Percentiles rank a stretch among this genome's conserved stretches.
phyloP scores from a whole-genome alignment of 2,888 invertebrate species.

The Thereva nobilitata region DNA sequence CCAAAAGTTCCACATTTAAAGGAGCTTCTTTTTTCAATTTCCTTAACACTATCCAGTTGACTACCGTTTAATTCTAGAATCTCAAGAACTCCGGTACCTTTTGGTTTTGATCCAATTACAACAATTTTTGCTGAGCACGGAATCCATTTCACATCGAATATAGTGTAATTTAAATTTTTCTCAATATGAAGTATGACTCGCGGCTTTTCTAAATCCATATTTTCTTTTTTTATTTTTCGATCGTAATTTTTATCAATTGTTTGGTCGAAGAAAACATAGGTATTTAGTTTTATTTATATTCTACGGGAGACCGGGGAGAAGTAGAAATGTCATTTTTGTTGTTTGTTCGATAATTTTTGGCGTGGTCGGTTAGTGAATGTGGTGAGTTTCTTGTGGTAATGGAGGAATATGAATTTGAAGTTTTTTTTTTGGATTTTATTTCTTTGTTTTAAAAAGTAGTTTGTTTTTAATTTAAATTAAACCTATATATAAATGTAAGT shows the following conservation, averaged over 20 bases:
- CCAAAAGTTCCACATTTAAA: slow-evolving; percentile 95
- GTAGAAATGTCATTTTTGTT: too few species aligned
- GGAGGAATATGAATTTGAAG: too few species aligned
- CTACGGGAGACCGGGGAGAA: too few species aligned
- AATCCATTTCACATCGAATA: slow-evolving; percentile 95
- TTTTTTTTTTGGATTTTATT: too few species aligned
- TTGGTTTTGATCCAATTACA: slow-evolving; percentile 81
- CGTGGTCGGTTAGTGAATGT: too few species aligned
- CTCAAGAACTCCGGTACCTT: slow-evolving; percentile 84
- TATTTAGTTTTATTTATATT: too few species aligned
- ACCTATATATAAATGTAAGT: too few species aligned
- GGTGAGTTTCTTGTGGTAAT: too few species aligned
- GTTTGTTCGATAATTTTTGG: too few species aligned
- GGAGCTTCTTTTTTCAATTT: slow-evolving; percentile 78
- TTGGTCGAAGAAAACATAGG: slow-evolving; percentile 5
- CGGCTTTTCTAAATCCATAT: slow-evolving; percentile 70
- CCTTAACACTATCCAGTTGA: slow-evolving; percentile 70
- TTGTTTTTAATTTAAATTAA: too few species aligned
- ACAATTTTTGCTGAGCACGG: slow-evolving; percentile 93
- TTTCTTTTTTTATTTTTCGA: slow-evolving; percentile 42
- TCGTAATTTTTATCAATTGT: neutral
- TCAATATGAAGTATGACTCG: slow-evolving; percentile 89
- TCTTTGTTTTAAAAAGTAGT: too few species aligned
- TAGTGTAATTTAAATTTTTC: slow-evolving; percentile 78
- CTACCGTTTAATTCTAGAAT: slow-evolving; percentile 77